Evolutionary conservation across 2,888 invertebrate genomes (phyloP).

Genomic region (Boloria selene): DNA sequence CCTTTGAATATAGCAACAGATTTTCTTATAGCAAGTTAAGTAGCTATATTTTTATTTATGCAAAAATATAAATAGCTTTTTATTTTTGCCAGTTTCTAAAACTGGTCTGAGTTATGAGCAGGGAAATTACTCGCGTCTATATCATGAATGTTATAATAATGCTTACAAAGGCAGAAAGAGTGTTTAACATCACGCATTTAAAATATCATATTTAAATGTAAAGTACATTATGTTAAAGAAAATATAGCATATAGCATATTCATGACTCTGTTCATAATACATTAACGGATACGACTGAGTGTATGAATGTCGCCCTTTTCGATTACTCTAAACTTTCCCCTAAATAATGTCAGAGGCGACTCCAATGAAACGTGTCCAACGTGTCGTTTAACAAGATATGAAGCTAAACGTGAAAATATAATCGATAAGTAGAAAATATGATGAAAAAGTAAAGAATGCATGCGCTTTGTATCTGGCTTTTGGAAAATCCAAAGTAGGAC

Average conservation of each 20-base stretch:
- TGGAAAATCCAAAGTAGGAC: conserved; percentile 78
- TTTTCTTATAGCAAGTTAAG: conserved; percentile 52
- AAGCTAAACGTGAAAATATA: conserved; percentile 54
- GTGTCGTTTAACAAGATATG: conserved; percentile 74
- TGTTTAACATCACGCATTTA: conserved; percentile 5
- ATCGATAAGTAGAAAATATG: conserved; percentile 54
- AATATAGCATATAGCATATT: conserved; percentile 30
- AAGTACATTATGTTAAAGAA: conserved; percentile 1
- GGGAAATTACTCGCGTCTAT: conserved; percentile 68
- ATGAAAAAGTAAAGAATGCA: conserved; percentile 72
- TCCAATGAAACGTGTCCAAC: conserved; percentile 67
- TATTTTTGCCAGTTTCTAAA: conserved; percentile 35
- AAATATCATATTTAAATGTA: not conserved
- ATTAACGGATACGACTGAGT: conserved; percentile 42
- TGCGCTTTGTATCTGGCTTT: conserved; percentile 82
- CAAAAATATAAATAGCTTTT: conserved; percentile 9
- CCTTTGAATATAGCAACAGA: conserved; percentile 25
- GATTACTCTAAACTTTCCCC: conserved; percentile 45
- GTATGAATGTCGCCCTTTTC: conserved; percentile 63
- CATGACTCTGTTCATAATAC: conserved; percentile 54
- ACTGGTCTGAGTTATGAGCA: conserved; percentile 46
- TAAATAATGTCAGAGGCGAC: conserved; percentile 72
- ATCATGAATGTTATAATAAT: conserved; percentile 47
- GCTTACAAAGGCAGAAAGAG: conserved; percentile 31
- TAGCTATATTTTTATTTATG: conserved; percentile 35